These are phyloP conservation scores for Lagorchestes hirsutus DNA, from an alignment of 2,797 vertebrate genomes.

Conservation along the genomic window DNA sequence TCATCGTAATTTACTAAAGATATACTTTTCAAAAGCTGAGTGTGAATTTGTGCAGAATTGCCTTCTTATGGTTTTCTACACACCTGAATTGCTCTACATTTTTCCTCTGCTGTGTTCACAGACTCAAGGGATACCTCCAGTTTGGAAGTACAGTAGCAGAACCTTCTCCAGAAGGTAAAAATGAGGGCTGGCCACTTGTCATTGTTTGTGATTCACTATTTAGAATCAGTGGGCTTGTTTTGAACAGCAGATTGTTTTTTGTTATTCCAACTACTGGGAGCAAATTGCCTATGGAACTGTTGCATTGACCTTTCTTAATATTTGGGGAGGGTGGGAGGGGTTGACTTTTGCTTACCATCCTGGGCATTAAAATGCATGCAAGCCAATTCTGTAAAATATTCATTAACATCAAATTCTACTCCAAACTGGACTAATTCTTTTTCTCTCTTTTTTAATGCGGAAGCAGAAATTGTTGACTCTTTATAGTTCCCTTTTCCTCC, in stretches of 20 bases:
- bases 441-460: neutral
- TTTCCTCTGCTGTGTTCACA: slow-evolving; percentile 64
- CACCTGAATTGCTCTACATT: slow-evolving; percentile 50
- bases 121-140: slow-evolving; percentile 55
- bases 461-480: neutral
- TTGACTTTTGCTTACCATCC: slow-evolving; percentile 60
- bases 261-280: slow-evolving; percentile 35
- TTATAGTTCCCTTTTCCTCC: slow-evolving; percentile 5
- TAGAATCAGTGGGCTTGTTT: slow-evolving; percentile 36
- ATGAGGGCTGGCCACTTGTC: slow-evolving; percentile 53
- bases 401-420: slow-evolving; percentile 22
- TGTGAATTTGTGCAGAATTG: slow-evolving; percentile 47
- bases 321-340: slow-evolving; percentile 13
- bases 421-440: slow-evolving; percentile 17
- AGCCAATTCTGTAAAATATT: slow-evolving; percentile 14
- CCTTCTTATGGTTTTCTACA: slow-evolving; percentile 51
- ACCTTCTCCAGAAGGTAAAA: slow-evolving; percentile 54
- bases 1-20: slow-evolving; percentile 54
- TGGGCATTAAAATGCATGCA: slow-evolving; percentile 26
- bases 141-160: slow-evolving; percentile 65
- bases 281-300: slow-evolving; percentile 25
- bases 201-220: slow-evolving; percentile 49
- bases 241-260: slow-evolving; percentile 40
- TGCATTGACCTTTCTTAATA: slow-evolving; percentile 28
- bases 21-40: slow-evolving; percentile 52